Evolutionary conservation across 2,888 invertebrate species (phyloP).

Genomic region (Epicampocera succincta): DNA sequence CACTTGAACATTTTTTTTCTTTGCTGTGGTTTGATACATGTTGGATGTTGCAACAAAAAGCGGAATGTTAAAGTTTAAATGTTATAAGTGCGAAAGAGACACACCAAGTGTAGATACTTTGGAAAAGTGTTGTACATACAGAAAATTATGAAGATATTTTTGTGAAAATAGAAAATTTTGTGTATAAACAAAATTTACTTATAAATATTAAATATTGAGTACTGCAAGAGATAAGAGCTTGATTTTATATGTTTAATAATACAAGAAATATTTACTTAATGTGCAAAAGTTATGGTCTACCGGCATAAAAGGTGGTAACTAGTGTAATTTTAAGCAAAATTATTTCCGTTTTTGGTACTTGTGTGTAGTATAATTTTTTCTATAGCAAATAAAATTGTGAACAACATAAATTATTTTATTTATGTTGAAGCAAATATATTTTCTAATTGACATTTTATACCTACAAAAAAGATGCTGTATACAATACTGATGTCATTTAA

Average conservation of each 20-base stretch:
- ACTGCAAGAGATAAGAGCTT: not conserved
- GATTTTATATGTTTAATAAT: not conserved
- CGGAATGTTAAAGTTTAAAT: conserved; percentile 21
- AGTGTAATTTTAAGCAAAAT: not conserved
- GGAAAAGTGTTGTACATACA: conserved; percentile 69
- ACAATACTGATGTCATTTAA: no score
- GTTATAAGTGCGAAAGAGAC: conserved; percentile 55
- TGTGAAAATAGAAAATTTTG: conserved; percentile 53
- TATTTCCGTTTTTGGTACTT: not conserved
- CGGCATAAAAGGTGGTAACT: conserved; percentile 11
- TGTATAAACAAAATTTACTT: conserved; percentile 35
- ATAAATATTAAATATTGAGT: not conserved
- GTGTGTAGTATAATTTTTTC: not conserved
- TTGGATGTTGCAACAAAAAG: conserved; percentile 43
- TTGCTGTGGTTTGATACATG: conserved; percentile 41
- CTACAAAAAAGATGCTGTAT: no score
- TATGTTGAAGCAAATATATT: no score
- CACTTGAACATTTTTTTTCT: conserved; percentile 14
- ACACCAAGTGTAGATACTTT: conserved; percentile 36
- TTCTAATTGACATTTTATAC: no score
- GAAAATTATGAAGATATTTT: conserved; percentile 58
- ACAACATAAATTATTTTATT: no score
- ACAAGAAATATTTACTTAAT: not conserved
- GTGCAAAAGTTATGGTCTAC: not conserved
- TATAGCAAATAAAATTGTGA: not conserved